Conservation (phyloP, 2,113 vertebrate species). For the Oxyruncus cristatus region DNA sequence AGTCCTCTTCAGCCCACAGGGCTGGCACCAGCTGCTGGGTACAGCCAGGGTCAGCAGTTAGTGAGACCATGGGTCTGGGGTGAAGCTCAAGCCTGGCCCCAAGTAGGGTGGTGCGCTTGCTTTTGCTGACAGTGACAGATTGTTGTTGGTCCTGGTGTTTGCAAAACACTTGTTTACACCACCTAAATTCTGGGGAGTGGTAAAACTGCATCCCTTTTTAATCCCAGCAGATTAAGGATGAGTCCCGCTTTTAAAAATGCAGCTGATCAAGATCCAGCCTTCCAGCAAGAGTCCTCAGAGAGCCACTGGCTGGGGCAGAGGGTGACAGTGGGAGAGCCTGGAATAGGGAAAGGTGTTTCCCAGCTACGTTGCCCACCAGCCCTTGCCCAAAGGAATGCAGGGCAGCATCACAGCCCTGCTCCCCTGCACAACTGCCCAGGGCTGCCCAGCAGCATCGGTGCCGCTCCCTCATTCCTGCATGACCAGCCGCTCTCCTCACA, state of each 20-base stretch:
- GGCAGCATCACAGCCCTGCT: background rate
- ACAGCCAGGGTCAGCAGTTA: background rate
- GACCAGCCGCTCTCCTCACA: background rate
- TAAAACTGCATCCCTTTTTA: background rate
- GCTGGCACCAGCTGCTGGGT: background rate
- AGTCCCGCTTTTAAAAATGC: background rate
- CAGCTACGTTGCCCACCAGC: background rate
- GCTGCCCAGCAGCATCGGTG: background rate
- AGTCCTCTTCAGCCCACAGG: background rate
- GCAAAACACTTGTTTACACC: background rate
- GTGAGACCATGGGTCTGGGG: background rate
- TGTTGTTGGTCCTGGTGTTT: background rate
- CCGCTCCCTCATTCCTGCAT: background rate
- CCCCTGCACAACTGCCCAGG: background rate
- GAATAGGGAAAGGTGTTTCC: background rate
- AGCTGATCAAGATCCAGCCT: background rate
- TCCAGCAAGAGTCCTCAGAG: background rate
- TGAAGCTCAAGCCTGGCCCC: background rate
- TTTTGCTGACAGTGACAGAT: background rate
- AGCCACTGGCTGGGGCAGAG: background rate
- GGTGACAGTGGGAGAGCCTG: background rate
- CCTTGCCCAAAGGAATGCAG: background rate
- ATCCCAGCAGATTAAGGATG: background rate
- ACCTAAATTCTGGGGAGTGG: background rate
- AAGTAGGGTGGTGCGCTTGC: fast-evolving